These are phyloP conservation scores for Phyllotreta striolata DNA, from an alignment of 2,888 invertebrate species.

Conservation along the genomic window DNA sequence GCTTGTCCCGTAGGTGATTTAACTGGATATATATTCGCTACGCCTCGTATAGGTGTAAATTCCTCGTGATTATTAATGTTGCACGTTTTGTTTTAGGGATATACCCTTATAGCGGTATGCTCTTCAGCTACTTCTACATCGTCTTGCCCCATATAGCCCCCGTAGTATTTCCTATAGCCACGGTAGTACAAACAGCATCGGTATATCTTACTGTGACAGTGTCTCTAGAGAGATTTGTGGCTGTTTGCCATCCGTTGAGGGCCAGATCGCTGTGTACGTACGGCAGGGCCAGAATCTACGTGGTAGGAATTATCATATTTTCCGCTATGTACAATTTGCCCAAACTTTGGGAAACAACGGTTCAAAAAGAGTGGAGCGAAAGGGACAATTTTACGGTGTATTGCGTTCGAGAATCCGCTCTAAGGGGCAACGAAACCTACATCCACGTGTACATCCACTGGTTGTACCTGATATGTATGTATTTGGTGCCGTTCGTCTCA, in stretches of 20 bases:
- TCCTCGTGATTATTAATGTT: constrained; percentile 1
- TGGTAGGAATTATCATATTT: constrained; percentile 80
- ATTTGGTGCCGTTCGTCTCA: constrained; percentile 89
- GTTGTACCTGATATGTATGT: constrained; percentile 94
- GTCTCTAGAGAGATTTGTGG: constrained; percentile 92
- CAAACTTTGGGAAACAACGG: constrained; percentile 74
- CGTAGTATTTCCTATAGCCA: constrained; percentile 82
- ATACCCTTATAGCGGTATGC: constrained; percentile 79
- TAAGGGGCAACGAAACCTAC: constrained; percentile 77
- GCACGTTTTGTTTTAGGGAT: constrained; percentile 64
- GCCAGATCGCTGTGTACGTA: constrained; percentile 92
- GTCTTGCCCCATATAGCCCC: constrained; percentile 84
- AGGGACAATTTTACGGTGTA: constrained; percentile 65
- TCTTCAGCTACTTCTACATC: constrained; percentile 80
- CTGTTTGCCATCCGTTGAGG: constrained; percentile 88
- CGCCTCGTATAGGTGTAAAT: no score
- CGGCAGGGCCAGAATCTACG: constrained; percentile 84
- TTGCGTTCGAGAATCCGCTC: constrained; percentile 73
- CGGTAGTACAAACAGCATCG: constrained; percentile 91
- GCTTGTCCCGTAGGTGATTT: no score
- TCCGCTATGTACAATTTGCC: constrained; percentile 88
- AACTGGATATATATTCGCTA: no score
- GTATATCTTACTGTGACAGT: constrained; percentile 92
- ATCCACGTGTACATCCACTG: constrained; percentile 91
- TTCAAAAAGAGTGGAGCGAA: constrained; percentile 57